These are phyloP conservation scores for Gastrophryne carolinensis DNA, from an alignment of 2,797 vertebrate species.

Conservation along the genomic window DNA sequence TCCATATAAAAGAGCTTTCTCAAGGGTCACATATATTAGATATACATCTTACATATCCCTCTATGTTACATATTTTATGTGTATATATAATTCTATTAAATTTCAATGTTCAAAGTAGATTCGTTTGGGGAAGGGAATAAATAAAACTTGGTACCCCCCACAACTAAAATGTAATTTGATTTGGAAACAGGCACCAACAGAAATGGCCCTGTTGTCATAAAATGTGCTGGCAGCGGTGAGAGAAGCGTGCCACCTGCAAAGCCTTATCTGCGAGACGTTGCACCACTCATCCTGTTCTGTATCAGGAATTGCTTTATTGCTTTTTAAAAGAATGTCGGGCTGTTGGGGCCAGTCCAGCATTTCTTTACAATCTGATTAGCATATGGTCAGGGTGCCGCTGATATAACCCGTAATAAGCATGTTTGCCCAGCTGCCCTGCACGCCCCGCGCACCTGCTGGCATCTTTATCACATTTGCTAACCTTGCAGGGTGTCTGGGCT, in stretches of 20 bases:
- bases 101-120: no score
- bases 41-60: no score
- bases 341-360: background rate
- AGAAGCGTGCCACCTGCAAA: background rate
- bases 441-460: conserved; percentile 9
- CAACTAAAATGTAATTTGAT: no score
- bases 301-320: conserved; percentile 4
- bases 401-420: background rate
- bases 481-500: conserved; percentile 12
- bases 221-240: background rate
- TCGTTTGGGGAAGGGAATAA: no score
- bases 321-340: background rate
- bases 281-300: background rate
- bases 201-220: background rate
- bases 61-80: no score
- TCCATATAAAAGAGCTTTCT: no score
- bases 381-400: conserved; percentile 4
- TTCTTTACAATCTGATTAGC: conserved; percentile 28
- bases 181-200: no score
- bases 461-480: background rate
- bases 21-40: no score
- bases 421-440: conserved; percentile 37
- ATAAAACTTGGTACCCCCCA: no score
- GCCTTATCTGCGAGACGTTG: background rate
- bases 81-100: no score